Conservation (phyloP, 2,888 invertebrate species). For the Sinodicranocentrus sp. region DNA sequence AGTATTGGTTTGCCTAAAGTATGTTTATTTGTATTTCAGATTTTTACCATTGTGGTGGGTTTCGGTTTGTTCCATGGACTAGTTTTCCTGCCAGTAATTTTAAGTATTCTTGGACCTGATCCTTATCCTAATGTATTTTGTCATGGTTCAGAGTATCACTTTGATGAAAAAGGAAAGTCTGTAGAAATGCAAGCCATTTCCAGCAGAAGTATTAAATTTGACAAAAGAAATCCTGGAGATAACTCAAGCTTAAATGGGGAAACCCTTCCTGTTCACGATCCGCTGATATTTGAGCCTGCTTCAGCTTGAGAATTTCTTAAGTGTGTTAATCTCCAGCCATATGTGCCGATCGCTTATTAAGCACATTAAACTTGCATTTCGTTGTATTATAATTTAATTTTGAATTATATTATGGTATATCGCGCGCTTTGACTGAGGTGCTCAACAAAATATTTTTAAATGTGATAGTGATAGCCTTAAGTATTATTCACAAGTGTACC, state of each 20-base stretch:
- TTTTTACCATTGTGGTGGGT: constrained; percentile 87
- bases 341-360: too few species aligned
- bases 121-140: constrained; percentile 78
- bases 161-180: constrained; percentile 46
- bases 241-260: not conserved
- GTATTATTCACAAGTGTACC: not conserved
- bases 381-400: too few species aligned
- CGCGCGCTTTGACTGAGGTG: constrained; percentile 41
- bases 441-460: constrained; percentile 36
- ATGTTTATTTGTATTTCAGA: constrained; percentile 79
- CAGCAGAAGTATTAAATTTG: constrained; percentile 48
- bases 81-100: constrained; percentile 86
- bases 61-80: constrained; percentile 90
- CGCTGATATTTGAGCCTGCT: constrained; percentile 33
- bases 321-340: too few species aligned
- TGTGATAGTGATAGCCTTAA: constrained; percentile 4
- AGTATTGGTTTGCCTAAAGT: not conserved
- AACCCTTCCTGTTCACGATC: constrained; percentile 31
- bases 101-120: constrained; percentile 86
- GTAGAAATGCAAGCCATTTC: constrained; percentile 57
- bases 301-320: too few species aligned
- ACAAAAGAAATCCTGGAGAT: not conserved
- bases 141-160: constrained; percentile 39
- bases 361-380: too few species aligned
- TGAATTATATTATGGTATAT: too few species aligned